Conservation (phyloP, 2,888 invertebrate species). For the Blera fallax region DNA sequence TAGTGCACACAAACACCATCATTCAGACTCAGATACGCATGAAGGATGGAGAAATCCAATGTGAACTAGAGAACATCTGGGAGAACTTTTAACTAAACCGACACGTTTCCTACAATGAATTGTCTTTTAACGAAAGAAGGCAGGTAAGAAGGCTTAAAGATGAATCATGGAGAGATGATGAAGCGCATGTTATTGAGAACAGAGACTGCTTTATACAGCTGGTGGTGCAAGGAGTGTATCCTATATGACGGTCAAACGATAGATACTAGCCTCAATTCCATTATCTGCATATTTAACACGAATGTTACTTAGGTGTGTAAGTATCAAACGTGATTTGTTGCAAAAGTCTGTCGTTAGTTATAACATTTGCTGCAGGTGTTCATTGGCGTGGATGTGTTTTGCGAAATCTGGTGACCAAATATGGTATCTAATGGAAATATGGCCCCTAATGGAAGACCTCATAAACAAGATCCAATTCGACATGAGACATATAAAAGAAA, state of each 20-base stretch:
- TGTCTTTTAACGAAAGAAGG: not conserved
- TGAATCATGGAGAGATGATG: constrained; percentile 4
- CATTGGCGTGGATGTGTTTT: constrained; percentile 18
- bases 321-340: constrained; percentile 54
- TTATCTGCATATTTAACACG: constrained; percentile 49
- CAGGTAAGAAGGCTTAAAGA: constrained; percentile 6
- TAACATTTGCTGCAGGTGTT: constrained; percentile 58
- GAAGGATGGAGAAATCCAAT: not conserved
- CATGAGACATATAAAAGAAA: constrained; percentile 41
- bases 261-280: constrained; percentile 63
- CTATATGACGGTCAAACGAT: constrained; percentile 43
- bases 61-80: constrained; percentile 1
- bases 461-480: constrained; percentile 33
- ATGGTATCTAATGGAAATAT: constrained; percentile 51
- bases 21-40: not conserved
- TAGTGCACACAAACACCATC: not conserved
- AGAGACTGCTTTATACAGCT: not conserved
- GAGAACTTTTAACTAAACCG: not conserved
- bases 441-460: constrained; percentile 3
- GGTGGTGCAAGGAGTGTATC: constrained; percentile 34
- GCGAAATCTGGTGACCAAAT: constrained; percentile 50
- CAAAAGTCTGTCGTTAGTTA: constrained; percentile 21
- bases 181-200: not conserved
- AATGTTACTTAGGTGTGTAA: constrained; percentile 35
- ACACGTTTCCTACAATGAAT: not conserved